These are phyloP conservation scores for Acrobeloides nanus DNA, from an alignment of 2,888 invertebrate species.

Conservation along the genomic window DNA sequence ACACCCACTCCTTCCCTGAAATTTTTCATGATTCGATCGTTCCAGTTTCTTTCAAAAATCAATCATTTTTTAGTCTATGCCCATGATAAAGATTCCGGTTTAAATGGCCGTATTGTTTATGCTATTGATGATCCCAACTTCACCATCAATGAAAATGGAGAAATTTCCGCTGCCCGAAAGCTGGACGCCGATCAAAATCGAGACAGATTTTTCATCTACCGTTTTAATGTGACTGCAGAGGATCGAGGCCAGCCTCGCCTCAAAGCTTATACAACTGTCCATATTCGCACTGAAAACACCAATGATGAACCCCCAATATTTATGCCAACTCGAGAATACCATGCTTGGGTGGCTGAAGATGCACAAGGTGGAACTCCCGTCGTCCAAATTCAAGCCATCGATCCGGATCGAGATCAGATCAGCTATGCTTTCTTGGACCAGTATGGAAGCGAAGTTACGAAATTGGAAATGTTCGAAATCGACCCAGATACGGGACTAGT, in stretches of 20 bases:
- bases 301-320: constrained; percentile 56
- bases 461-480: constrained; percentile 41
- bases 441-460: constrained; percentile 22
- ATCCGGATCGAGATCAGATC: constrained; percentile 48
- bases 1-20: too few species aligned
- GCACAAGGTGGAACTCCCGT: constrained; percentile 51
- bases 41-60: not conserved
- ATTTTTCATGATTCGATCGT: not conserved
- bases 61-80: constrained; percentile 34
- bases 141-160: constrained; percentile 87
- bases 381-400: constrained; percentile 45
- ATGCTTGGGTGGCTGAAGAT: constrained; percentile 50
- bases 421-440: constrained; percentile 27
- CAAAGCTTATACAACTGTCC: constrained; percentile 10
- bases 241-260: constrained; percentile 54
- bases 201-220: constrained; percentile 53
- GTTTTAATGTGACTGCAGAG: constrained; percentile 55
- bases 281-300: constrained; percentile 56
- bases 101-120: constrained; percentile 88
- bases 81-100: constrained; percentile 70
- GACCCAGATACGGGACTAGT: constrained; percentile 52
- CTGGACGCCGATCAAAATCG: constrained; percentile 84
- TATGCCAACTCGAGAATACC: constrained; percentile 44
- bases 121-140: constrained; percentile 87
- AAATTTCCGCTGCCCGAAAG: constrained; percentile 74